Evolutionary conservation across 2,888 invertebrate species (phyloP), one percentile per base, ranked within the genome.

Genomic region (Dasypolia templi): DNA sequence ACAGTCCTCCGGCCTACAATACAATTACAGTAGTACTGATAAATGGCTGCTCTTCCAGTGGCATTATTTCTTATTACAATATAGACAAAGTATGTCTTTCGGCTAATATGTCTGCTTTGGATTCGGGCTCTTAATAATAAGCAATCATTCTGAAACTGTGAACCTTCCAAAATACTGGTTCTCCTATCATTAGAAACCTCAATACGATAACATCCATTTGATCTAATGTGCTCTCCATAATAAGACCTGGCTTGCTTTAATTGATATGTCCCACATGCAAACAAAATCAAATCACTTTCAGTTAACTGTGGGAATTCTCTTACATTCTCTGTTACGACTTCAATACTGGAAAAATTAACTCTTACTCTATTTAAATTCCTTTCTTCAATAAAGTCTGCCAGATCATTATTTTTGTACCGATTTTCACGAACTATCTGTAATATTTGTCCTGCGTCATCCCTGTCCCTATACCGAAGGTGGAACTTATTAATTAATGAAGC

Each of bases 161-260:
- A n/a, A n/a, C n/a, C n/a, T n/a, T n/a, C n/a, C n/a, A n/a, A n/a
- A n/a, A n/a, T n/a, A n/a, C n/a, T 3, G 6, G 55, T 55, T 55
- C 29, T 55, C 55, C 55, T 55, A 55, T 55, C 29, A 55, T 55
- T 55, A 29, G 55, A 55, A 55, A 55, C 55, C 3, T 55, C 26
- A 29, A 55, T 55, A 29, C 55, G 29, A 6, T 55, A 55, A 55
- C 55, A 55, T 55, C 17, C 29, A 55, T 55, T 55, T 55, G 1
- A 55, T 55, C 26, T 55, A 29, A 55, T 55, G 55, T 55, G 55
- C 53, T 53, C 53, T 53, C 55, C 55, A 55, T 55, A 55, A 29
- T 55, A 55, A 26, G 55, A 55, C 7, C 55, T 29, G 55, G 55
- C 55, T 55, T 55, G 55, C 17, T 55, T 55, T 55, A 55, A 55